phyloP scores from a whole-genome alignment of 1,140 invertebrate species.

The Tetraneura akinire region DNA sequence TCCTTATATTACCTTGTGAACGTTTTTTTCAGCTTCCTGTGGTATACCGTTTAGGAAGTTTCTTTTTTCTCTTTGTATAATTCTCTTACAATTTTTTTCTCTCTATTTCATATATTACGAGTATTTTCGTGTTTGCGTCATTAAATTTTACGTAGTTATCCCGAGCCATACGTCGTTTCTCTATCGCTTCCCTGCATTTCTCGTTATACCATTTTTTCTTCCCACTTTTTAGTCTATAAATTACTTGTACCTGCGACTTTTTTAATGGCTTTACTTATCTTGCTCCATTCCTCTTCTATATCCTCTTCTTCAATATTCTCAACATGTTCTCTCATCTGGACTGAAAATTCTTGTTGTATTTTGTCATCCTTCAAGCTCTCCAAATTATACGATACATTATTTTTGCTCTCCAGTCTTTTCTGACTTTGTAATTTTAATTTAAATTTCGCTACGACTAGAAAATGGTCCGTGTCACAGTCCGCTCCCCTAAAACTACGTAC shows the following conservation, averaged over 20 bases:
- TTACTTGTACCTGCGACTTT: constrained; percentile 1
- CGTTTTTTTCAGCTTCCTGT: constrained; percentile 2
- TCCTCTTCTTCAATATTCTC: neutral
- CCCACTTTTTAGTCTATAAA: neutral
- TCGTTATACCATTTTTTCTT: constrained; percentile 12
- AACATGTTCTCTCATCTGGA: too few species aligned
- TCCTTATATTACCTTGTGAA: constrained; percentile 12
- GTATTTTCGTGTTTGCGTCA: constrained; percentile 18
- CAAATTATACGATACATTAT: too few species aligned
- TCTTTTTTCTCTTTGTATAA: constrained; percentile 21
- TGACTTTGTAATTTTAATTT: too few species aligned
- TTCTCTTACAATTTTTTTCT: constrained; percentile 21
- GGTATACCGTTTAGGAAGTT: constrained; percentile 11
- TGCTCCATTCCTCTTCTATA: neutral
- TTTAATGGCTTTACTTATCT: neutral
- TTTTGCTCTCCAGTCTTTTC: too few species aligned
- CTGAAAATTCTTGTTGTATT: too few species aligned
- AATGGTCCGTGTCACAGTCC: too few species aligned
- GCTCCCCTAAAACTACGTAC: too few species aligned
- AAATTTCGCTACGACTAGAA: too few species aligned
- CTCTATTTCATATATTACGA: constrained; percentile 15
- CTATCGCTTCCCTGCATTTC: neutral
- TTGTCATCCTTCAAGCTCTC: too few species aligned
- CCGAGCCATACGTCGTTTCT: neutral
- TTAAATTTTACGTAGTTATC: constrained; percentile 1